These are phyloP conservation scores for Neolamprologus hecqui DNA, from an alignment of 2,113 vertebrate genomes.

Conservation along the genomic window DNA sequence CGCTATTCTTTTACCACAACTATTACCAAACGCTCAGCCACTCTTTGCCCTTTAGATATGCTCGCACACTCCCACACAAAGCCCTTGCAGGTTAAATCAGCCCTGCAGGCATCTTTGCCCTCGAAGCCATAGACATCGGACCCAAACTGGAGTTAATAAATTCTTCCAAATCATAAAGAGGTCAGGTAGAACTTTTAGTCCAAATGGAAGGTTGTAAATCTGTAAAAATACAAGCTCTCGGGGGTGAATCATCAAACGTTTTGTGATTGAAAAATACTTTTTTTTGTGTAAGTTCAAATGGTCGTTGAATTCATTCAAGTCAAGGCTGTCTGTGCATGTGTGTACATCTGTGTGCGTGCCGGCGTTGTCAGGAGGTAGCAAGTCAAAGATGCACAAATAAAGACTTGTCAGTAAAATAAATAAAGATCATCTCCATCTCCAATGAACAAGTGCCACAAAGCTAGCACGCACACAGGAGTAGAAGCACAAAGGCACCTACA, in stretches of 20 bases:
- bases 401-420: slow-evolving; percentile 8
- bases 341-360: neutral
- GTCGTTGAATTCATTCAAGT: neutral
- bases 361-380: neutral
- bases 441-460: neutral
- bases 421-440: slow-evolving; percentile 2
- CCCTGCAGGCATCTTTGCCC: neutral
- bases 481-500: neutral
- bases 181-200: neutral
- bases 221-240: neutral
- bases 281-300: neutral
- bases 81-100: neutral
- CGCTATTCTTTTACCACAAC: neutral
- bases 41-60: neutral
- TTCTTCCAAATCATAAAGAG: neutral
- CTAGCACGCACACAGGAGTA: neutral
- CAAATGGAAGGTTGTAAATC: neutral
- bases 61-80: slow-evolving; percentile 1
- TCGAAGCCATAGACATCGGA: neutral
- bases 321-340: neutral
- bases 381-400: neutral
- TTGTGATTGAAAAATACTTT: neutral
- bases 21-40: neutral
- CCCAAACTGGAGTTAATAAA: neutral
- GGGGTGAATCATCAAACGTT: neutral